Evolutionary conservation across 1,140 invertebrate species (phyloP), one percentile per base, ranked within the genome.

Genomic region (Mercenaria mercenaria): DNA sequence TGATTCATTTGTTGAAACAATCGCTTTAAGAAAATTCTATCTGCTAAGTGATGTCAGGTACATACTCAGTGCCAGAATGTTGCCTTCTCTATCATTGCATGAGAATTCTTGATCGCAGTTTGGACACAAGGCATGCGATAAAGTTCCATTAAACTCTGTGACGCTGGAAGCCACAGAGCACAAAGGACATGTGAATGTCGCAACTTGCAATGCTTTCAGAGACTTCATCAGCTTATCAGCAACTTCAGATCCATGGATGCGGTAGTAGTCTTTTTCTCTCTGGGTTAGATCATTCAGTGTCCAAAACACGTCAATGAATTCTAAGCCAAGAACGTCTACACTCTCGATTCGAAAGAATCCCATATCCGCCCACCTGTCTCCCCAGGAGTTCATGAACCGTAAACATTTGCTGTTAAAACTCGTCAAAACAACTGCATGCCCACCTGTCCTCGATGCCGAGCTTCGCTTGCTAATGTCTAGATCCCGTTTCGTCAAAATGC

Each of bases 251-350:
- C 85, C 85, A 39, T 80, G 76, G 2, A 47, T 26, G 2, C 41
- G 18, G 20, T 47, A 80, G 13, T 47, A 29, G 0, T 32, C 76
- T n/a, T 41, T 80, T 69, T 88, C 85, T 1, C 13, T 0, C 10
- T 1, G 1, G 1, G 26, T 34, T 1, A 89, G 43, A 74, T 83
- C 87, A 3, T 41, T 47, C 26, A 20, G 0, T 29, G 10, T 67
- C 85, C 85, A 88, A 29, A 39, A 88, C 6, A 88, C 85, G 41
- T 88, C 76, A 18, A 87, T 77, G 69, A 87, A 87, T 50, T 77
- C n/a, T 23, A 88, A 23, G 20, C 39, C 56, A 41, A 88, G 59
- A 34, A 88, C 85, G n/a, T 47, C 56, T 6, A 56, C 76, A 67
- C 43, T 80, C n/a, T 64, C 41, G 10, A 88, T 59, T 50, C 39